Conservation (phyloP, 1,140 invertebrate species). For the Pomphorhynchus laevis region DNA sequence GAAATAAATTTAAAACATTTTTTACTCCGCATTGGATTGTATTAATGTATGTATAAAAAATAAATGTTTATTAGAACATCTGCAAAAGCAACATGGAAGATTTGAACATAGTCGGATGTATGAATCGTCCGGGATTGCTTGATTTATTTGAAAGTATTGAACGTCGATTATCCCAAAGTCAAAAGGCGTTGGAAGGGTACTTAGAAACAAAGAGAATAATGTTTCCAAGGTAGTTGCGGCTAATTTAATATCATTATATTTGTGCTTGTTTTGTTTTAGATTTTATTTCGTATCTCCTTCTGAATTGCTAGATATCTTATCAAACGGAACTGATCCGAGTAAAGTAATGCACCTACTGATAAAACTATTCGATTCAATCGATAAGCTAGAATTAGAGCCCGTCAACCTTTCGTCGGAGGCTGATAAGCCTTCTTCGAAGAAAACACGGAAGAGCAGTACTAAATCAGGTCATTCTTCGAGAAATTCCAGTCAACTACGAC, state of each 20-base stretch:
- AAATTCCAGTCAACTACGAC: too few species aligned
- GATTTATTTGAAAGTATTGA: not conserved
- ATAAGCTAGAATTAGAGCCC: slow-evolving; percentile 44
- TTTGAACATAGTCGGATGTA: not conserved
- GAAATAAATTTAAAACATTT: too few species aligned
- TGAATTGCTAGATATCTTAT: not conserved
- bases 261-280: not conserved
- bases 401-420: too few species aligned
- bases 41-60: too few species aligned
- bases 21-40: too few species aligned
- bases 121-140: not conserved
- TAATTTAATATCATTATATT: slow-evolving; percentile 1
- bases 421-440: too few species aligned
- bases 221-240: slow-evolving; percentile 17
- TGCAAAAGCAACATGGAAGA: not conserved
- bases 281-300: not conserved
- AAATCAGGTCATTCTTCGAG: too few species aligned
- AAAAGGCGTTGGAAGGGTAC: slow-evolving; percentile 17
- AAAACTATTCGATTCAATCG: slow-evolving; percentile 74
- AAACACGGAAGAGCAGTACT: too few species aligned
- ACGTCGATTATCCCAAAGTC: not conserved
- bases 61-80: too few species aligned
- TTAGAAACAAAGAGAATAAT: slow-evolving; percentile 20
- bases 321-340: not conserved
- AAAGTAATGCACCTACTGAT: slow-evolving; percentile 19